phyloP scores from a whole-genome alignment of 2,797 vertebrate genomes.

The Neoniphon sammara region DNA sequence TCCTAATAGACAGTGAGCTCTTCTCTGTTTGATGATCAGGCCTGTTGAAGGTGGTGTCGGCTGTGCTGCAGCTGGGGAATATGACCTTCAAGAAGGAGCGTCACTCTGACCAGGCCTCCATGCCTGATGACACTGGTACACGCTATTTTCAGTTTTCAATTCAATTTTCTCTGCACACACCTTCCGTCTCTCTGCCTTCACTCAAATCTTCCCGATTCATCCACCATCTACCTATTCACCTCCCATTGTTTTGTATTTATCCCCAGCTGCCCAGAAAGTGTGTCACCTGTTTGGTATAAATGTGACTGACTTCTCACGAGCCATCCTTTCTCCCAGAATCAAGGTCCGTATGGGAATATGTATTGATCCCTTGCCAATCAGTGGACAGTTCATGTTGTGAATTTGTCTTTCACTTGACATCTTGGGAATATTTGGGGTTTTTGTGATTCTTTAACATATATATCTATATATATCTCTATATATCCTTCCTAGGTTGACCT shows the following conservation, averaged over 20 bases:
- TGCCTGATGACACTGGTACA: conserved; percentile 97
- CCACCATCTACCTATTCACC: neutral
- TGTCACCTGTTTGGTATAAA: conserved; percentile 95
- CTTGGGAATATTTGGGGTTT: too few species aligned
- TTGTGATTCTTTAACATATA: too few species aligned
- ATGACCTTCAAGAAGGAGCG: conserved; percentile 97
- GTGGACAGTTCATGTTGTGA: too few species aligned
- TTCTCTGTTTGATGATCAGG: conserved; percentile 77
- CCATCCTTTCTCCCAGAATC: conserved; percentile 95
- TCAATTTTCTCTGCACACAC: neutral
- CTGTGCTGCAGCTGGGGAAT: conserved; percentile 95
- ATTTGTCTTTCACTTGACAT: too few species aligned
- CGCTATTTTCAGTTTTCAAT: conserved; percentile 39
- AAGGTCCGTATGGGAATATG: conserved; percentile 78
- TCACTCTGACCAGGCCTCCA: conserved; percentile 95
- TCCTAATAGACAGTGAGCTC: neutral
- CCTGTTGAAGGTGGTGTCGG: conserved; percentile 91
- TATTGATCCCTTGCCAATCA: too few species aligned
- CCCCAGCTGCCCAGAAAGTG: conserved; percentile 95
- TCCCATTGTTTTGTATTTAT: neutral
- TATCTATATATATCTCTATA: too few species aligned
- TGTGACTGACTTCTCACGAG: conserved; percentile 95
- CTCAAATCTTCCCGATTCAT: neutral
- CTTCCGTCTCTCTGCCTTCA: neutral
- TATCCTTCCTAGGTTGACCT: too few species aligned